A percentile compares a stretch with the other conserved stretches of the same genome.
Conservation (phyloP, 2,797 vertebrate genomes). For the Brotula barbata region DNA sequence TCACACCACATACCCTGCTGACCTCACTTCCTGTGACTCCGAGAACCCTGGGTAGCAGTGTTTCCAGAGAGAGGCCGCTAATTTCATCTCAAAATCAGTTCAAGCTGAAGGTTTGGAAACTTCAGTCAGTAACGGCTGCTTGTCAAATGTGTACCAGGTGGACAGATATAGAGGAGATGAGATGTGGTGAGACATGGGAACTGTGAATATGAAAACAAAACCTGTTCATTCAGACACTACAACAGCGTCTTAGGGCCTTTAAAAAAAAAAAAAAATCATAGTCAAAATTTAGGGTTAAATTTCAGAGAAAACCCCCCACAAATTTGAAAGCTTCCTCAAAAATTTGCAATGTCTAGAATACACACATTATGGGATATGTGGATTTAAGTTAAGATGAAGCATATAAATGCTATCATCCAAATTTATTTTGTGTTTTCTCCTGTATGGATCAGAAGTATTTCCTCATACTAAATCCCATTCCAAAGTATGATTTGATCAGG, state of each 20-base stretch:
- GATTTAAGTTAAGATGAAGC: neutral
- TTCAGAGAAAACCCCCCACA: too few relatives aligned
- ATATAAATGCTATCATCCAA: too few relatives aligned
- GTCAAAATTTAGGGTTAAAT: too few relatives aligned
- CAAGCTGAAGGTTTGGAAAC: slow-evolving; percentile 6
- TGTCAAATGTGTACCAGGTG: neutral
- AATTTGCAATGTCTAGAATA: too few relatives aligned
- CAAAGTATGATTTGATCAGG: too few relatives aligned
- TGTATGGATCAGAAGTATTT: too few relatives aligned
- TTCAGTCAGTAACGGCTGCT: slow-evolving; percentile 5
- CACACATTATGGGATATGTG: neutral
- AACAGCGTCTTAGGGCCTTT: too few relatives aligned
- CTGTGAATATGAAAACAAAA: neutral
- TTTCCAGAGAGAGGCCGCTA: slow-evolving; percentile 11
- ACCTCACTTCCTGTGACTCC: slow-evolving; percentile 40
- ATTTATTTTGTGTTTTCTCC: too few relatives aligned
- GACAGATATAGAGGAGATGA: too few relatives aligned
- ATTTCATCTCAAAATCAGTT: slow-evolving; percentile 4
- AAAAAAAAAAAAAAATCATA: too few relatives aligned
- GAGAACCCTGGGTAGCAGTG: slow-evolving; percentile 33
- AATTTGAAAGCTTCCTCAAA: too few relatives aligned
- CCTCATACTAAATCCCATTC: too few relatives aligned
- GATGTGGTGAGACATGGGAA: neutral
- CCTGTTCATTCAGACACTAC: slow-evolving; percentile 12
- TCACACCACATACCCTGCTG: slow-evolving; percentile 27